phyloP scores from a whole-genome alignment of 2,797 vertebrate species.

The Toxotes lorentzi region DNA sequence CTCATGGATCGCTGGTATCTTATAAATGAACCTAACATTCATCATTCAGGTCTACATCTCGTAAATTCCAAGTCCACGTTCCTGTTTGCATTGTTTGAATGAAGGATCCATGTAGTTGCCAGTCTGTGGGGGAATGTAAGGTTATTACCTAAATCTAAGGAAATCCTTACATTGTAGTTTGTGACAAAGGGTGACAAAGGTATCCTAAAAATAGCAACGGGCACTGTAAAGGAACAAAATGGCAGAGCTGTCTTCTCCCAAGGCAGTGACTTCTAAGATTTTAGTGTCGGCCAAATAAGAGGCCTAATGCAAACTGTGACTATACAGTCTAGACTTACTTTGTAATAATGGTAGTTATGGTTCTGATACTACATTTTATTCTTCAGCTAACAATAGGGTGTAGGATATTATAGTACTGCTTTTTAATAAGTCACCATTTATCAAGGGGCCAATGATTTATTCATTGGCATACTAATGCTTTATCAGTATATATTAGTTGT shows the following conservation, averaged over 20 bases:
- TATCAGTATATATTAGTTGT: background rate
- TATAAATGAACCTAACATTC: background rate
- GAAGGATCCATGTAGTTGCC: constrained; percentile 3
- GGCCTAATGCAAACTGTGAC: background rate
- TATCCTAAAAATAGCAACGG: constrained; percentile 65
- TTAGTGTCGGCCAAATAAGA: background rate
- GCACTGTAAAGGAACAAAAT: constrained; percentile 19
- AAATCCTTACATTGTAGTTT: constrained; percentile 80
- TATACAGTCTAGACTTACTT: background rate
- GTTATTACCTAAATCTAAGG: constrained; percentile 64
- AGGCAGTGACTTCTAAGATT: constrained; percentile 13
- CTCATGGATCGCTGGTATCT: background rate
- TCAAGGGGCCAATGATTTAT: background rate
- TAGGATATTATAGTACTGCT: background rate
- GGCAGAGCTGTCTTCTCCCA: constrained; percentile 4
- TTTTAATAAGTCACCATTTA: background rate
- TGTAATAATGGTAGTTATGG: background rate
- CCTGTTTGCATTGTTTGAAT: constrained; percentile 35
- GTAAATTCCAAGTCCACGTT: constrained; percentile 1
- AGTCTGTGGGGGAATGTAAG: constrained; percentile 2
- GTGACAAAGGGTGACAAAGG: constrained; percentile 67
- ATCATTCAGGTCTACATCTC: background rate
- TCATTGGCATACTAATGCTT: background rate
- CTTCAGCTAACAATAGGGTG: background rate
- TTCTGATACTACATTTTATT: background rate